Base-by-base conservation (phyloP, 2,888 invertebrate species). In the Conus canariensis region DNA sequence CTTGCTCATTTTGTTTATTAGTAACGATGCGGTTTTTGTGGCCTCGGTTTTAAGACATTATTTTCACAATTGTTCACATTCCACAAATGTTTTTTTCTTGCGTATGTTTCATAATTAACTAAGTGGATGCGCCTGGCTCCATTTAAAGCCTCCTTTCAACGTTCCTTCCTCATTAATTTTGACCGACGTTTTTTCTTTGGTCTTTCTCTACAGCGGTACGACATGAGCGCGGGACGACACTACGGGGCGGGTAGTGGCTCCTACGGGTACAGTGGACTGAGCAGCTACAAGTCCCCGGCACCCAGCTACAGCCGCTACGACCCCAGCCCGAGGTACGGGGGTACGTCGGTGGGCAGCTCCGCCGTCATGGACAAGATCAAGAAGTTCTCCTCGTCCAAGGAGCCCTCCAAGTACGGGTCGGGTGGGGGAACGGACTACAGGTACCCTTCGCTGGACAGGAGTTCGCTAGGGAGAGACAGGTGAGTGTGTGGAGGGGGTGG, bases 311-410 rank as follows among this genome's bases (percentile, higher is more conserved):
- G 77, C 16, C 77, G 77, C 77, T 80, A 80, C 77, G 77, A 80
- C 30, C 77, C 77, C 14, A 30, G 22, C 77, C 77, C 77, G 5
- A 25, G 77, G 16, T 80, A 80, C 77, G 77, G 77, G 77, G 77
- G 77, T 22, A 70, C 16, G n/a, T n/a, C 74, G 74, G 45, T 45
- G 45, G 45, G 45, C 7, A n/a, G 22, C 74, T 30, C 77, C 12
- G 30, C 77, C 10, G 77, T 80, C 22, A 80, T 80, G 77, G 77
- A 80, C 77, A 80, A 80, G 77, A 80, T 80, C 77, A 80, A 80
- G 30, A 80, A 80, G 30, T 80, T 80, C 77, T 30, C 77, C 77
- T 80, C 77, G 7, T 45, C 77, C 77, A 80, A 30, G 14, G 77
- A 80, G 22, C 16, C 77, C 45, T 30, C 77, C 12, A 30, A 30